These are phyloP conservation scores for Eudasyphora cyanicolor DNA, from an alignment of 2,888 invertebrate species.

Conservation along the genomic window DNA sequence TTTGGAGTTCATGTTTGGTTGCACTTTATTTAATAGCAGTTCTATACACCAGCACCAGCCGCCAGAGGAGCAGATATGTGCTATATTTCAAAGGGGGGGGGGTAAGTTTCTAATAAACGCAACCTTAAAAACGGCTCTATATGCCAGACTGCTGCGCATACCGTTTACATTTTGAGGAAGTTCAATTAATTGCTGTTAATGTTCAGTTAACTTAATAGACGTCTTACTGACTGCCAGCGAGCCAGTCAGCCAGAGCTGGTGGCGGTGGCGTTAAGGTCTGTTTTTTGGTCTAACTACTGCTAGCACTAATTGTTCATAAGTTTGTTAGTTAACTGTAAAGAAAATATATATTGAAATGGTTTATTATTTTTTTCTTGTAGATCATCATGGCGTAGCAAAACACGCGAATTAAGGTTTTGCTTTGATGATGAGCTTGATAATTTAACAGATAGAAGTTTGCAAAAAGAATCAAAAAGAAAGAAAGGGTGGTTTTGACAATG, in stretches of 20 bases:
- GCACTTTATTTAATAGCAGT: slow-evolving; percentile 66
- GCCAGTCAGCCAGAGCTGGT: not conserved
- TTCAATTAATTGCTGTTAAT: slow-evolving; percentile 75
- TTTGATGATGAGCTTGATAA: not conserved
- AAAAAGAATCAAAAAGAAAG: not conserved
- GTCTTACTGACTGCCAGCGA: not conserved
- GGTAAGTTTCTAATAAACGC: slow-evolving; percentile 55
- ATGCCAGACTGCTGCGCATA: not conserved
- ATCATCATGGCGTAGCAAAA: not conserved
- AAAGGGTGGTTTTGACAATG: too few species aligned
- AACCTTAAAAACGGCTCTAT: too few species aligned
- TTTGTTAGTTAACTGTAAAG: slow-evolving; percentile 34
- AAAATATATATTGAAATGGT: slow-evolving; percentile 25
- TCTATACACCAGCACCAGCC: slow-evolving; percentile 39
- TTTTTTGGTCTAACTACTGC: slow-evolving; percentile 51
- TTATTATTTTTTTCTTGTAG: too few species aligned
- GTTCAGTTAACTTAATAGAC: slow-evolving; percentile 62
- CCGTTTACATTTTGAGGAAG: slow-evolving; percentile 70
- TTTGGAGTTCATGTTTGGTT: slow-evolving; percentile 65
- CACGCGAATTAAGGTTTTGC: not conserved
- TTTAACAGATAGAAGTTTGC: not conserved
- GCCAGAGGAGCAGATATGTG: too few species aligned
- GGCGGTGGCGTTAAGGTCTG: slow-evolving; percentile 62
- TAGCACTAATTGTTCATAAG: slow-evolving; percentile 14
- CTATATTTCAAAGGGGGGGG: slow-evolving; percentile 62